phyloP scores from a whole-genome alignment of 2,113 vertebrate species.

The Amblyornis subalaris region DNA sequence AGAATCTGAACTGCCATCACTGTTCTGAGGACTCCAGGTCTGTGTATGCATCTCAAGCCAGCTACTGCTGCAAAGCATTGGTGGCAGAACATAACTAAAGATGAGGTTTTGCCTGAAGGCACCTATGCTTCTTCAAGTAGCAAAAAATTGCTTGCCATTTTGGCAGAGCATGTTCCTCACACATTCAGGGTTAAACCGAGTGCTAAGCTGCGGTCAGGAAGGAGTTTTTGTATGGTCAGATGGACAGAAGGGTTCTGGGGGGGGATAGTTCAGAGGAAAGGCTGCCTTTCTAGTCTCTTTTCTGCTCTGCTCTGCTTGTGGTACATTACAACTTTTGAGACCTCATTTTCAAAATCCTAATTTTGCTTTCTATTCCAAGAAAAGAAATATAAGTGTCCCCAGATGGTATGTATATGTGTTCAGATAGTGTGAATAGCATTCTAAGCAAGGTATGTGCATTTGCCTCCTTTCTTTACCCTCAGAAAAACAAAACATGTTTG shows the following conservation, averaged over 20 bases:
- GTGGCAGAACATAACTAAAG: not conserved
- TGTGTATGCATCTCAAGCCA: not conserved
- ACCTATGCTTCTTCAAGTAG: not conserved
- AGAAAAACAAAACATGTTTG: not conserved
- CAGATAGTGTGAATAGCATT: not conserved
- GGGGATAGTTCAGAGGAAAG: not conserved
- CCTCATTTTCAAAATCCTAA: not conserved
- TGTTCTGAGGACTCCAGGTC: not conserved
- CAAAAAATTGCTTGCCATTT: not conserved
- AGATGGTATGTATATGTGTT: not conserved
- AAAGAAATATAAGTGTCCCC: not conserved
- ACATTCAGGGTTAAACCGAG: not conserved
- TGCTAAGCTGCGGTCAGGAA: not conserved
- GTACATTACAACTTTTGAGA: not conserved
- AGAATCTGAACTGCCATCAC: not conserved
- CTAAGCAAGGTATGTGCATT: not conserved
- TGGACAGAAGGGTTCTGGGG: not conserved
- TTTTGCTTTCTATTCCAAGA: not conserved
- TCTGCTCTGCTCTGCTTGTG: not conserved
- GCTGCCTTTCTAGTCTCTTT: not conserved
- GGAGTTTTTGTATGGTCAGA: not conserved
- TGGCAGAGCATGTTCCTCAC: not conserved
- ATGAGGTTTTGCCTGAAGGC: not conserved
- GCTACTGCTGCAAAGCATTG: not conserved
- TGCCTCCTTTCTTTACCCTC: not conserved